Base-by-base conservation (phyloP, 1,140 invertebrate genomes). In the Pseudobourletiella spinata region DNA sequence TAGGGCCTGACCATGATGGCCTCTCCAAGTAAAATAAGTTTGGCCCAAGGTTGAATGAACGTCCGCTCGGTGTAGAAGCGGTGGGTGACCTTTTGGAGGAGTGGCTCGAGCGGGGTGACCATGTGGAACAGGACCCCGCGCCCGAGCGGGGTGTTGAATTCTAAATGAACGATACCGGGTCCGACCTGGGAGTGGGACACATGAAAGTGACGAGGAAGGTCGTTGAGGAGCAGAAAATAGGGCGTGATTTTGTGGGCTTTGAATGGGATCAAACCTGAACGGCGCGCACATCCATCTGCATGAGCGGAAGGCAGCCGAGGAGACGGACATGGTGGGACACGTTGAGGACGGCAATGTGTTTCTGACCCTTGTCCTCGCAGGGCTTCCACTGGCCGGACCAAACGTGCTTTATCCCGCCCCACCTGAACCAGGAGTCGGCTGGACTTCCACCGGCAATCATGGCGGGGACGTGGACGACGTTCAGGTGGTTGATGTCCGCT, bases 71-170 rank as follows among this genome's bases (percentile, higher is more conserved):
- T 79, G 72, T 83, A 91, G 43, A 95, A 79, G 43, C 84, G 76
- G 72, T 94, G 91, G 0, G 86, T 77, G 0, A 95, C 82, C 69
- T 81, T 81, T 72, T 93, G 90, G 0, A 87, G 63, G 8, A 93
- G 71, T 0, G 90, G 88, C 46, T 85, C 85, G 0, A 91, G 61
- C 0, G 92, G 91, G 0, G 86, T 90, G 0, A 94, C 83, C 0
- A 82, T 84, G 74, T 94, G 90, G 0, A 87, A 71, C 14, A 91
- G 82, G 43, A 83, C 79, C 24, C 89, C 78, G 0, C 76, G 72
- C 0, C 89, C 88, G 42, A 87, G 74, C 14, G 79, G 63, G 0
- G 72, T 67, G 0, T 63, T 26, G 25, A 70, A 70, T 35, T 63
- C 24, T 74, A 72, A 39, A 16, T 59, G 44, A 15, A 80, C 79